Evolutionary conservation across 2,113 vertebrate genomes (phyloP).

Genomic region (Mobula birostris): DNA sequence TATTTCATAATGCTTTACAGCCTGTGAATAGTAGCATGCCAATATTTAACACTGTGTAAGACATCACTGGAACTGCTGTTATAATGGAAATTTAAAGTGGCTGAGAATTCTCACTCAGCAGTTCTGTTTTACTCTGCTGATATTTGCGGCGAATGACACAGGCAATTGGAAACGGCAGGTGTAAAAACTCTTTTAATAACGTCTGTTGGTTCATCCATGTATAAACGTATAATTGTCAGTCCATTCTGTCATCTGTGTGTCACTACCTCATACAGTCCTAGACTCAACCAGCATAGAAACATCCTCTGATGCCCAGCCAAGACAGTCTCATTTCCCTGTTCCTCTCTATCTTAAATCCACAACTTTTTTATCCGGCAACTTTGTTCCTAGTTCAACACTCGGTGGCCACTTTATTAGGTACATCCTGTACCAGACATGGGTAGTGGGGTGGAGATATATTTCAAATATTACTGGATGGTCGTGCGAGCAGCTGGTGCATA

Average conservation of each 20-base stretch:
- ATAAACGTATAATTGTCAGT: background rate
- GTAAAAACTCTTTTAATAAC: background rate
- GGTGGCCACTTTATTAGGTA: too few relatives aligned
- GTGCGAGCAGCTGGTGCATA: too few relatives aligned
- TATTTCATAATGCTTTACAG: slow-evolving; percentile 27
- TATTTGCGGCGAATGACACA: background rate
- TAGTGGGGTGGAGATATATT: too few relatives aligned
- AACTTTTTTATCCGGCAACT: too few relatives aligned
- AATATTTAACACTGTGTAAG: background rate
- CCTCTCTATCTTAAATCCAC: too few relatives aligned
- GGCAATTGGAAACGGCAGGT: background rate
- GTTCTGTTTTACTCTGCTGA: background rate
- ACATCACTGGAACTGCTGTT: background rate
- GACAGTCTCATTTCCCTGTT: too few relatives aligned
- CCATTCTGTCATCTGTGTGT: too few relatives aligned
- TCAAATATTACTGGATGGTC: too few relatives aligned
- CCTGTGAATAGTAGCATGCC: background rate
- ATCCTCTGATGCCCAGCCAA: background rate
- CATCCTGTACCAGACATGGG: too few relatives aligned
- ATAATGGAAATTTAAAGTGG: background rate
- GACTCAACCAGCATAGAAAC: background rate
- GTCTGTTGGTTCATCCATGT: background rate
- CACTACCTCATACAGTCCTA: too few relatives aligned
- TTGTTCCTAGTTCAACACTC: too few relatives aligned
- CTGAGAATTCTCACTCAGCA: background rate